Conservation (phyloP, 2,797 vertebrate species). For the Epinephelus coioides region DNA sequence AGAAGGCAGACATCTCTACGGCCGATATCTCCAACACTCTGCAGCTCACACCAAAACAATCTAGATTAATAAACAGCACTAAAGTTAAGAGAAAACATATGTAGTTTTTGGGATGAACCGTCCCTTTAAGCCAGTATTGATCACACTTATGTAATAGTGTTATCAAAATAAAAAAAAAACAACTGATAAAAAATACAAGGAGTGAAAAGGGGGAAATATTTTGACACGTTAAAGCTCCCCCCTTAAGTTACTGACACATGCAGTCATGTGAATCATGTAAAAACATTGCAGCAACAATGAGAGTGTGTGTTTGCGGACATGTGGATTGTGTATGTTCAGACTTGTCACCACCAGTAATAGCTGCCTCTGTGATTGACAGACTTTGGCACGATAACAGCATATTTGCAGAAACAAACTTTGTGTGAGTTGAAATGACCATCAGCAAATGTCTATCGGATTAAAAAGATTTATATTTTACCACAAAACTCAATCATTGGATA, state of each 20-base stretch:
- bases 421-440: constrained; percentile 37
- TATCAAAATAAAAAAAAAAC: constrained; percentile 47
- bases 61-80: no score
- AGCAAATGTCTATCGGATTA: constrained; percentile 43
- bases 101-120: no score
- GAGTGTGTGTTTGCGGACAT: constrained; percentile 58
- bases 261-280: constrained; percentile 54
- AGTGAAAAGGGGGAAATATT: constrained; percentile 51
- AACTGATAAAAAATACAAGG: constrained; percentile 54
- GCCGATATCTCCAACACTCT: no score
- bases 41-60: no score
- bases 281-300: constrained; percentile 58
- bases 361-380: constrained; percentile 83
- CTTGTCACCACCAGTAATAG: constrained; percentile 80
- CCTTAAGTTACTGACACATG: constrained; percentile 50
- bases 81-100: no score
- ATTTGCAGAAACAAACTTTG: constrained; percentile 47
- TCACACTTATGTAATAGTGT: constrained; percentile 44
- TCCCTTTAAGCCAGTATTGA: constrained; percentile 22
- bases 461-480: constrained; percentile 17
- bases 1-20: no score
- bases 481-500: constrained; percentile 7
- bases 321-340: constrained; percentile 71
- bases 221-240: constrained; percentile 52
- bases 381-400: constrained; percentile 56